Base-by-base conservation (phyloP, 2,113 vertebrate species). In the Gallinago paraguaiae region DNA sequence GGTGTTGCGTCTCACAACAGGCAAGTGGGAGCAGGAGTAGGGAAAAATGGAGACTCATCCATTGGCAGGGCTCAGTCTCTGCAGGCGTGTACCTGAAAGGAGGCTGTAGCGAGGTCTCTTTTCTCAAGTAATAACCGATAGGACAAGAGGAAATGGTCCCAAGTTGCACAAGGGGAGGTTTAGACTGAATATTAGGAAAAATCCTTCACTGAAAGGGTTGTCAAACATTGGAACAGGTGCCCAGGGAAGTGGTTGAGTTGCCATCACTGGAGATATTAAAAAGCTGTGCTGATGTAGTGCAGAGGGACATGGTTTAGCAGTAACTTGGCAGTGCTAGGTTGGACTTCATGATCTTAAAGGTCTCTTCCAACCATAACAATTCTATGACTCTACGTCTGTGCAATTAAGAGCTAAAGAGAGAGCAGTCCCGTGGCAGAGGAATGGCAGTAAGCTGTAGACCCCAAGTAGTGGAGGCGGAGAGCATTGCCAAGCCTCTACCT, bases 1-100 rank as follows among this genome's bases (percentile, higher is more conserved):
- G 35, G 30, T 5, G 13, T 31, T 4, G n/a, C 0, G 0, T 76
- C 25, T 5, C 18, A 15, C 46, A 37, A 12, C 4, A 7, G 17
- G 56, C 3, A 3, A 22, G 23, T 14, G 48, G 35, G 70, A 27
- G 8, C 37, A 27, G 48, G 24, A 85, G 20, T 12, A 24, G 43
- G 31, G 39, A 13, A 0, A 68, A 61, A 65, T 8, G 10, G 15
- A 78, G n/a, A 23, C 25, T 11, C 3, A 13, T 28, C 28, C 24
- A 3, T 9, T 0, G 0, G 10, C 41, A 28, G 23, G n/a, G 19
- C 46, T 23, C 9, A 27, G 56, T 7, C 18, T 77, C 35, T 39
- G 43, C 35, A 35, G 54, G n/a, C 19, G 2, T 4, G 19, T 43
- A 65, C 63, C 39, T 45, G 28, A 65, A 65, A 65, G 63, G 63